Evolutionary conservation across 2,888 invertebrate species (phyloP).

Genomic region (Graphium colonna): DNA sequence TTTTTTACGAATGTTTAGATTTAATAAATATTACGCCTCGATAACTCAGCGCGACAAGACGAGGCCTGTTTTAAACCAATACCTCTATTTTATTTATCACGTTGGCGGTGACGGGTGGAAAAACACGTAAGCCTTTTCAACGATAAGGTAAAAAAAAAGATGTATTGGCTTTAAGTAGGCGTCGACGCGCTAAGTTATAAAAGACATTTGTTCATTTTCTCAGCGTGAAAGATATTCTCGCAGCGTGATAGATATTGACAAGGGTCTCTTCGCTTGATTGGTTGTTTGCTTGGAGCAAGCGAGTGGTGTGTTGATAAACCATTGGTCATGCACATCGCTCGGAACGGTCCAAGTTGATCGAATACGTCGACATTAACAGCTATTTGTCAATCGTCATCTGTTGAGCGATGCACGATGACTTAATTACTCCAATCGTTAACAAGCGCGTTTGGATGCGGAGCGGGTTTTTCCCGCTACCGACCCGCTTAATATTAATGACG

Average conservation of each 20-base stretch:
- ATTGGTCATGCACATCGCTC: constrained; percentile 45
- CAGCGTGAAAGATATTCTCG: not conserved
- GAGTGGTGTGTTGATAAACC: constrained; percentile 59
- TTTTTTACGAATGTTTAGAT: too few relatives aligned
- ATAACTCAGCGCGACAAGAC: too few relatives aligned
- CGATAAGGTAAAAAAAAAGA: not conserved
- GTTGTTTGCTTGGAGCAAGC: constrained; percentile 54
- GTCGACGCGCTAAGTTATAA: not conserved
- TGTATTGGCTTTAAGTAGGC: not conserved
- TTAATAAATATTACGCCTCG: too few relatives aligned
- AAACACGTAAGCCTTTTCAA: not conserved
- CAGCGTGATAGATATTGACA: not conserved
- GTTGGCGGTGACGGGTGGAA: too few relatives aligned
- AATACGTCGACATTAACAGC: constrained; percentile 59
- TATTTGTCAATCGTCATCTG: constrained; percentile 65
- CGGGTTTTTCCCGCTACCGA: constrained; percentile 1
- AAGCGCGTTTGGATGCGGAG: constrained; percentile 10
- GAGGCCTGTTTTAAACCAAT: too few relatives aligned
- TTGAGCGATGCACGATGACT: constrained; percentile 60
- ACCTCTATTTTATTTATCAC: too few relatives aligned
- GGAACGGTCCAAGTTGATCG: constrained; percentile 46
- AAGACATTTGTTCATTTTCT: not conserved
- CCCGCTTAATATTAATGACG: constrained; percentile 20
- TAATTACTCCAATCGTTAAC: constrained; percentile 43
- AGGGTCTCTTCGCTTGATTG: constrained; percentile 43